Evolutionary conservation across 2,888 invertebrate species (phyloP), one percentile per base, ranked within the genome.

Genomic region (Pyrrhosoma nymphula): DNA sequence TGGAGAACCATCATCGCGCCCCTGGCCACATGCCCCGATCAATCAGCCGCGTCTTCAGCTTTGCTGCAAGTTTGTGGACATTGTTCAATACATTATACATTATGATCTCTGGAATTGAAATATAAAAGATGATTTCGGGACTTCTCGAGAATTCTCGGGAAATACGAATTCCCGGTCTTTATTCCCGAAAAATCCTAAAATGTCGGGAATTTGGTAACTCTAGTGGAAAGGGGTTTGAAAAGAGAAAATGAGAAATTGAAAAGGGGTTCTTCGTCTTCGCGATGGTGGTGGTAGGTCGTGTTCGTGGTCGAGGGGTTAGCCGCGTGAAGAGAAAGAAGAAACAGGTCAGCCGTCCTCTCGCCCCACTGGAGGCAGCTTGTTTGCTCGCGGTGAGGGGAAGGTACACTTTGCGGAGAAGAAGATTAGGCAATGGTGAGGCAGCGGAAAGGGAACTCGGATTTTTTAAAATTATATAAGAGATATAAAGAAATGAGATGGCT

Each of bases 281-380:
- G 69, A 69, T 0, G 4, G n/a, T 26, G 26, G 26, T 0, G 69
- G 69, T 26, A n/a, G 69, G 8, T 8, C 8, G 47, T 47, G 8
- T 47, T 18, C 60, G 16, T 60, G 60, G 60, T 60, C 20, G 60
- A 60, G 60, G 60, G 60, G 60, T 47, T 47, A 47, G 47, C 60
- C 16, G 60, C 60, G 60, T 16, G 16, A 12, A 0, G 63, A 23
- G 63, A 63, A n/a, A 8, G 23, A 26, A n/a, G 69, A 69, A 69
- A 69, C 69, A 69, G 69, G 69, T 69, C 69, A 69, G 69, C 69
- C 26, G n/a, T 69, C 69, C 69, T 69, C 69, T 69, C 69, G 69
- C 69, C 69, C 69, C 69, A 26, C n/a, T 69, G 69, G 69, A 69
- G 69, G n/a, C 23, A 69, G n/a, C 69, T 69, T 69, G 69, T 69